These are phyloP conservation scores for Luperina testacea DNA, from an alignment of 2,888 invertebrate genomes.

Conservation along the genomic window DNA sequence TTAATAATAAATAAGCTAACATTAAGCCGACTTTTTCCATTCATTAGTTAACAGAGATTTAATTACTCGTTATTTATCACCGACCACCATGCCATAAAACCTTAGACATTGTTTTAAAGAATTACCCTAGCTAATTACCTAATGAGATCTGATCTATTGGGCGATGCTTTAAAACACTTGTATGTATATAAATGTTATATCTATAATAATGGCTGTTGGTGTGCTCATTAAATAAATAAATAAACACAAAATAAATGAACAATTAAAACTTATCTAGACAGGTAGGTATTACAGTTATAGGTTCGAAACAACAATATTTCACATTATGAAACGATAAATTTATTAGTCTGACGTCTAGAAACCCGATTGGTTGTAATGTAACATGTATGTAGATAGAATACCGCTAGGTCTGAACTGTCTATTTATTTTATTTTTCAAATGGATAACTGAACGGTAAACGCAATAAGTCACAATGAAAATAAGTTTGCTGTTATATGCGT, in stretches of 20 bases:
- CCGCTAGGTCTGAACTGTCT: slow-evolving; percentile 70
- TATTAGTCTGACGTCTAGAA: slow-evolving; percentile 15
- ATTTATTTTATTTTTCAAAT: slow-evolving; percentile 75
- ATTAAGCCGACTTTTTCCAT: not conserved
- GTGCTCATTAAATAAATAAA: not conserved
- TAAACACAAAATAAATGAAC: not conserved
- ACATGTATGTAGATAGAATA: slow-evolving; percentile 56
- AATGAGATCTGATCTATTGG: not conserved
- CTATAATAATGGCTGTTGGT: not conserved
- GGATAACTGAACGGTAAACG: slow-evolving; percentile 76
- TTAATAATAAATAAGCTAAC: slow-evolving; percentile 19
- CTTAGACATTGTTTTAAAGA: not conserved
- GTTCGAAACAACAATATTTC: slow-evolving; percentile 16
- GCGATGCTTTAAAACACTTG: not conserved
- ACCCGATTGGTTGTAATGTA: slow-evolving; percentile 28
- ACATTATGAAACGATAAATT: slow-evolving; percentile 1
- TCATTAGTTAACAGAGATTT: not conserved
- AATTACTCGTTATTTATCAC: slow-evolving; percentile 7
- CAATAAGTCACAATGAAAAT: slow-evolving; percentile 75
- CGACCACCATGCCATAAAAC: not conserved
- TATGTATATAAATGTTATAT: not conserved
- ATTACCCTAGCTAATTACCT: not conserved
- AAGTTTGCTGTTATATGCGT: slow-evolving; percentile 66
- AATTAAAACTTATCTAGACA: not conserved
- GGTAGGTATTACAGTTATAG: not conserved